Conservation (phyloP, 2,888 invertebrate species). For the Diachrysia chrysitis region DNA sequence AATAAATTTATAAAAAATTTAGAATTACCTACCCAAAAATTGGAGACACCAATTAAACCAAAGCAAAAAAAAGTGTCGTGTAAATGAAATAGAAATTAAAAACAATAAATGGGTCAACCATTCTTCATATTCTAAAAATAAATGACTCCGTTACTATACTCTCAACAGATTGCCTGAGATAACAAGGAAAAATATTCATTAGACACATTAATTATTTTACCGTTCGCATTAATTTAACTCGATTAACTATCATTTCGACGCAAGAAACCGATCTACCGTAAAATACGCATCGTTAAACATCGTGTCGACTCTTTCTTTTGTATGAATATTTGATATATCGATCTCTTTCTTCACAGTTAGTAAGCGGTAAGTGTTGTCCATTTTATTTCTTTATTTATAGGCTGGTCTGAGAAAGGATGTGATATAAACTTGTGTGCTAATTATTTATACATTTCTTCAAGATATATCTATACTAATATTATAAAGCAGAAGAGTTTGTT, state of each 20-base stretch:
- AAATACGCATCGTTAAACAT: not conserved
- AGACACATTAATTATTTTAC: conserved; percentile 67
- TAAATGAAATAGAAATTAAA: not conserved
- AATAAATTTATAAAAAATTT: no score
- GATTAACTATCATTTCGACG: conserved; percentile 54
- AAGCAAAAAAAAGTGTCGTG: no score
- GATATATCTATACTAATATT: no score
- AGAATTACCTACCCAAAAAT: no score
- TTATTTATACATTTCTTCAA: not conserved
- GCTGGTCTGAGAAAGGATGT: conserved; percentile 19
- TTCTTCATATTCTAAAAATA: not conserved
- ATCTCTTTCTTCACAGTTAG: conserved; percentile 20
- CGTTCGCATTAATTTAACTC: conserved; percentile 72
- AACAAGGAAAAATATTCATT: conserved; percentile 55
- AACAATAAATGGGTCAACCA: not conserved
- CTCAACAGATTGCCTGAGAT: conserved; percentile 23
- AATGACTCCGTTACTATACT: conserved; percentile 6
- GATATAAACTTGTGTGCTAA: not conserved
- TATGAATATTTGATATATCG: not conserved
- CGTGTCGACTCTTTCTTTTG: conserved; percentile 6
- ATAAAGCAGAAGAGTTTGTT: no score
- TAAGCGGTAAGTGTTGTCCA: conserved; percentile 17
- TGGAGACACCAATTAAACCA: no score
- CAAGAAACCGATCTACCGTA: conserved; percentile 38
- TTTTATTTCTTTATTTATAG: conserved; percentile 30